Evolutionary conservation across 2,113 vertebrate genomes (phyloP), one percentile per base, ranked within the genome.

Genomic region (Lates calcarifer): DNA sequence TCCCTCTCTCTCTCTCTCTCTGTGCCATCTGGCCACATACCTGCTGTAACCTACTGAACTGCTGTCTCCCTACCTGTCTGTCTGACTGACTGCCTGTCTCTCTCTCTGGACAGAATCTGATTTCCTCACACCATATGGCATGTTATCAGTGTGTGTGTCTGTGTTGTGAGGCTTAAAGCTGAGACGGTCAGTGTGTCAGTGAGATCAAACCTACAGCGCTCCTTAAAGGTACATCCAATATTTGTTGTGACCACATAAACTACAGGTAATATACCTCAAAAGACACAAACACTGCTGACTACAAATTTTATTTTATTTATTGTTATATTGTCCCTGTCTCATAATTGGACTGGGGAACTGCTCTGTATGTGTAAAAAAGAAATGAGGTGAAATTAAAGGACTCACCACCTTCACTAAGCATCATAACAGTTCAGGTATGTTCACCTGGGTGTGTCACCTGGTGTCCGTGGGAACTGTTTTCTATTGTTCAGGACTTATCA

Each of bases 91-190:
- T 79, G 83, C 81, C 73, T 87, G 86, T 86, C 84, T 90, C 43
- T 88, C 82, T 91, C 66, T 87, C 81, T 82, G 74, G 74, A 86
- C 45, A 81, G 85, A 88, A 80, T 92, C 89, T 90, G 87, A 92
- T 92, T 92, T 90, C 91, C 77, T 87, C 87, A 82, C 91, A 82
- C 91, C 91, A 92, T 92, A 90, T 92, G 91, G 87, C 71, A 13
- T 74, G 81, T 61, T 79, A 43, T 79, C 55, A 45, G 49, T 76
- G n/a, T 35, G 26, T 65, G 71, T 69, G 47, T 37, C 28, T 51
- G 65, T 81, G 78, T 74, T 55, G 51, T 35, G 51, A 68, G 74
- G 72, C 80, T 79, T 88, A 88, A 81, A 70, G 66, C 77, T 83
- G 74, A 78, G 66, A 64, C 8, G 14, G 79, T 68, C 81, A 87